Conservation (phyloP, 2,888 invertebrate species). For the Clostera curtula region DNA sequence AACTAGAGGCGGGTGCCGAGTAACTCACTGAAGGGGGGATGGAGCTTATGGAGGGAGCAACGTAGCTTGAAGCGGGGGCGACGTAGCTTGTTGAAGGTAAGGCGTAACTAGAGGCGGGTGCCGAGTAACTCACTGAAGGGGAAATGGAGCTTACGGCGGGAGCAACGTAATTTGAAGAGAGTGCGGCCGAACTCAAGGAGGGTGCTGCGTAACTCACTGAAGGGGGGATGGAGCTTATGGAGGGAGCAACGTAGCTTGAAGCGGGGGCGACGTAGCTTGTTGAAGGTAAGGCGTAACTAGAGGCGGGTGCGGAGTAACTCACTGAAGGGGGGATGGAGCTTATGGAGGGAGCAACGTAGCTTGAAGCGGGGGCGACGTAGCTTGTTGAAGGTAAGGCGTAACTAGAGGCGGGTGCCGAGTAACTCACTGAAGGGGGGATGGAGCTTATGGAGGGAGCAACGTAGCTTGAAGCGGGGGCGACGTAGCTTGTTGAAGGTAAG, state of each 20-base stretch:
- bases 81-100: slow-evolving; percentile 2
- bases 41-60: not conserved
- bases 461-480: too few species aligned
- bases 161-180: slow-evolving; percentile 3
- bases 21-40: slow-evolving; percentile 4
- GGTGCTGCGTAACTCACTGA: slow-evolving; percentile 4
- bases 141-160: too few species aligned
- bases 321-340: slow-evolving; percentile 7
- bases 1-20: too few species aligned
- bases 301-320: not conserved
- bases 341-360: too few species aligned
- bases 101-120: slow-evolving; percentile 4
- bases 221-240: slow-evolving; percentile 2
- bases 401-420: slow-evolving; percentile 3
- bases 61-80: slow-evolving; percentile 5
- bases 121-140: not conserved
- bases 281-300: too few species aligned
- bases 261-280: not conserved
- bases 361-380: slow-evolving; percentile 1
- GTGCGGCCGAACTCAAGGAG: too few species aligned
- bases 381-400: slow-evolving; percentile 5
- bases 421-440: slow-evolving; percentile 1
- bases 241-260: slow-evolving; percentile 5
- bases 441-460: too few species aligned
- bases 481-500: not conserved